phyloP scores from a whole-genome alignment of 2,888 invertebrate species.

The Oscheius onirici region DNA sequence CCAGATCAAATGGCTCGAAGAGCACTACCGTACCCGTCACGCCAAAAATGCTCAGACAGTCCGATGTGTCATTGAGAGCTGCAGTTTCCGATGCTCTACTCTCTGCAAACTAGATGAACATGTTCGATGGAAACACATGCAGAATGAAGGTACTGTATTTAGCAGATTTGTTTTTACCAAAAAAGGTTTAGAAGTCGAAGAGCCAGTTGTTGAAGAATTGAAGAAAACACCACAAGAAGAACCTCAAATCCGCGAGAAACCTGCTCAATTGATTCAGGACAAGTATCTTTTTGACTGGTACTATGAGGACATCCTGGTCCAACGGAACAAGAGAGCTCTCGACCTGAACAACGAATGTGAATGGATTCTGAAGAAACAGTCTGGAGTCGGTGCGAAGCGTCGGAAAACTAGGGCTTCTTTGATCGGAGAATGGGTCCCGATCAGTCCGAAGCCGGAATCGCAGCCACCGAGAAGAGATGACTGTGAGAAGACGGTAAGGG shows the following conservation, averaged over 20 bases:
- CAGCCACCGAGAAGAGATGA: background rate
- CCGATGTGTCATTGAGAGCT: conserved; percentile 27
- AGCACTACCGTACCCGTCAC: conserved; percentile 28
- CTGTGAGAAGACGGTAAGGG: background rate
- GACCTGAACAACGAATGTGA: background rate
- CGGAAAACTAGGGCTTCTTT: background rate
- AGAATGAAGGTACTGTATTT: background rate
- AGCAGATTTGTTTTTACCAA: too few species aligned
- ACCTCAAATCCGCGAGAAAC: background rate
- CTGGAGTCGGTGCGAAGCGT: background rate
- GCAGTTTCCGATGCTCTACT: conserved; percentile 10
- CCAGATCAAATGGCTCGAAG: conserved; percentile 24
- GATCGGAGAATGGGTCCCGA: background rate
- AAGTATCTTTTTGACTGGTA: background rate
- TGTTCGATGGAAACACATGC: conserved; percentile 8
- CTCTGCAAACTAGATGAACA: conserved; percentile 27
- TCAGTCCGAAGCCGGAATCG: background rate
- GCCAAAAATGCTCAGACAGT: conserved; percentile 24
- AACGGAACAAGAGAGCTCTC: background rate
- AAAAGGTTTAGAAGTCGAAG: background rate
- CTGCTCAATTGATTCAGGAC: background rate
- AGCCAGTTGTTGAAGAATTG: background rate
- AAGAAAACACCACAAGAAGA: background rate
- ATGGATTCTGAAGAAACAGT: background rate
- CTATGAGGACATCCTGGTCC: background rate